These are phyloP conservation scores for Empis stercorea DNA, from an alignment of 2,888 invertebrate genomes.

Conservation along the genomic window DNA sequence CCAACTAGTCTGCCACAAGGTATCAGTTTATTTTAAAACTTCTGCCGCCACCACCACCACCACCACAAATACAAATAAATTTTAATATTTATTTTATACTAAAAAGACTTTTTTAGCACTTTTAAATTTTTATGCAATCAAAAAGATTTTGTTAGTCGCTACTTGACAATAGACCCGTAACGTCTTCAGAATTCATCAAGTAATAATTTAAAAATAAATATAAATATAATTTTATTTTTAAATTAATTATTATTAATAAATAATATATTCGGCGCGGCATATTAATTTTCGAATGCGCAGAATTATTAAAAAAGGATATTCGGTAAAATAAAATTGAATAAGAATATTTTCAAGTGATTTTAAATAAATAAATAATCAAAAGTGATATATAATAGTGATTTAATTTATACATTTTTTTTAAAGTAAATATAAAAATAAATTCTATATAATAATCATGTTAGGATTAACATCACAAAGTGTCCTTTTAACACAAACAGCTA, in stretches of 20 bases:
- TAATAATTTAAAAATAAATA: conserved; percentile 2
- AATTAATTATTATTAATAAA: too few species aligned
- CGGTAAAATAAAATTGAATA: conserved; percentile 1
- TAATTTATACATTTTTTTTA: background rate
- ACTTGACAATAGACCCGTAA: conserved; percentile 23
- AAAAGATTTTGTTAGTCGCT: conserved; percentile 30
- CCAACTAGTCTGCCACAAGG: too few species aligned
- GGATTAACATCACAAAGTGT: conserved; percentile 29
- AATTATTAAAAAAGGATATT: conserved; percentile 1
- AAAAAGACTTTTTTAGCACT: conserved; percentile 11
- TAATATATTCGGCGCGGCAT: conserved; percentile 16
- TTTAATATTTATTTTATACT: too few species aligned
- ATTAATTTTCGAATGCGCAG: background rate
- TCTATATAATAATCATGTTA: conserved; percentile 13
- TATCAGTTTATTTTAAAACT: too few species aligned
- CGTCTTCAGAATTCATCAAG: conserved; percentile 10
- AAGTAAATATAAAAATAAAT: background rate
- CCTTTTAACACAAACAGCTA: conserved; percentile 25
- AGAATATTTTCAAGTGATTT: background rate
- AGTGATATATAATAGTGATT: background rate
- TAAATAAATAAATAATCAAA: too few species aligned
- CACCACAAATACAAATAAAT: too few species aligned
- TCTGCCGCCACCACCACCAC: too few species aligned
- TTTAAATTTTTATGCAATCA: conserved; percentile 34
- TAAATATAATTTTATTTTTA: too few species aligned